Conservation (phyloP, 2,888 invertebrate genomes). For the Hypsopygia costalis region DNA sequence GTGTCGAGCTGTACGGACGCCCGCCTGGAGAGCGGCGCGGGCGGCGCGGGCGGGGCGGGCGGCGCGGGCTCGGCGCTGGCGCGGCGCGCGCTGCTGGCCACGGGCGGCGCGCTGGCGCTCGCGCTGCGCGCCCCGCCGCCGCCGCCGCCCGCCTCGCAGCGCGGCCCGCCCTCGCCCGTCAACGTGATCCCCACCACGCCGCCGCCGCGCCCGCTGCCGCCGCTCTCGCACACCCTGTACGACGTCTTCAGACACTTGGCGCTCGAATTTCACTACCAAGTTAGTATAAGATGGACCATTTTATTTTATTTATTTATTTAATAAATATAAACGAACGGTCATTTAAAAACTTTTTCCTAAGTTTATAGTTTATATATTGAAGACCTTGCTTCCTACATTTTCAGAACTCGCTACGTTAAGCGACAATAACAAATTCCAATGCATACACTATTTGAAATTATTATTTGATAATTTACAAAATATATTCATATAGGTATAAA, state of each 20-base stretch:
- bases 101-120: conserved; percentile 77
- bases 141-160: background rate
- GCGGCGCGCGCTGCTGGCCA: conserved; percentile 84
- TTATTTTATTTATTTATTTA: too few species aligned
- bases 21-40: conserved; percentile 89
- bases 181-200: conserved; percentile 12
- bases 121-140: conserved; percentile 31
- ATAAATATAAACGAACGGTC: too few species aligned
- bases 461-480: too few species aligned
- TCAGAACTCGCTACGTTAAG: too few species aligned
- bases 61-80: conserved; percentile 90
- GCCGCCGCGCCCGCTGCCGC: conserved; percentile 46
- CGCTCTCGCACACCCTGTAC: conserved; percentile 60
- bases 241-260: conserved; percentile 75
- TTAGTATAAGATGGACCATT: conserved; percentile 15
- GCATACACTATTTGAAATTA: too few species aligned
- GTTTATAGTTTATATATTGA: too few species aligned
- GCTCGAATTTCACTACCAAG: conserved; percentile 70
- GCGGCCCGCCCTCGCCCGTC: conserved; percentile 19
- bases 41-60: conserved; percentile 87
- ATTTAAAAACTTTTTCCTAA: too few species aligned
- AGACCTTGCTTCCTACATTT: too few species aligned
- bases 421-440: too few species aligned
- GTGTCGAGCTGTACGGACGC: conserved; percentile 67
- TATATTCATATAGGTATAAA: too few species aligned